Evolutionary conservation across 2,113 vertebrate species (phyloP).

Genomic region (Eleginops maclovinus): DNA sequence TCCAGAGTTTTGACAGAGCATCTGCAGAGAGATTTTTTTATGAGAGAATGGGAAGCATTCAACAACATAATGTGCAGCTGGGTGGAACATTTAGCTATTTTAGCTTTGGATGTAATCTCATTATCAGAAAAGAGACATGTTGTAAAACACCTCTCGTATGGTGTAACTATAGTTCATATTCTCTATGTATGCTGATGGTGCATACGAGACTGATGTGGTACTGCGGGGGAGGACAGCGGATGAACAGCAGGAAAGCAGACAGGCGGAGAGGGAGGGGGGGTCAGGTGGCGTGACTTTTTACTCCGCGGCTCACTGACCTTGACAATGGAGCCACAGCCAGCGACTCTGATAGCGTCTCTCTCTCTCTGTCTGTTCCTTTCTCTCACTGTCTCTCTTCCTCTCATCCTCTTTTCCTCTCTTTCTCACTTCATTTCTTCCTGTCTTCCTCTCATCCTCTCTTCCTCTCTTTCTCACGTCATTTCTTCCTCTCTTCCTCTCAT

Average conservation of each 20-base stretch:
- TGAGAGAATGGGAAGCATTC: neutral
- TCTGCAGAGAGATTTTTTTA: conserved; percentile 34
- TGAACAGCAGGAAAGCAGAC: conserved; percentile 65
- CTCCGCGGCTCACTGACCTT: conserved; percentile 77
- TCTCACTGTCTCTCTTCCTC: conserved; percentile 14
- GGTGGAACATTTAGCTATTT: neutral
- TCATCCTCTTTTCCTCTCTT: conserved; percentile 5
- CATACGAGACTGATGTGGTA: conserved; percentile 62
- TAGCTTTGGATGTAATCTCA: neutral
- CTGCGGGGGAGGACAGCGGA: conserved; percentile 50
- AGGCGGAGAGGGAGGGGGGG: conserved; percentile 42
- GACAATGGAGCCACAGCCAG: conserved; percentile 73
- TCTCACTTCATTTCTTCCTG: neutral
- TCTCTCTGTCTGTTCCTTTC: conserved; percentile 29
- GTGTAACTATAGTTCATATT: conserved; percentile 31
- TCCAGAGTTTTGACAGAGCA: conserved; percentile 28
- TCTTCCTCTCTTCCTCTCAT: neutral
- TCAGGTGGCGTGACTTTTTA: conserved; percentile 73
- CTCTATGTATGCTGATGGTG: conserved; percentile 50
- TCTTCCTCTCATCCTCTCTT: conserved; percentile 13
- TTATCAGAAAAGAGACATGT: neutral
- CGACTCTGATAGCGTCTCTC: conserved; percentile 53
- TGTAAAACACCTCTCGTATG: neutral
- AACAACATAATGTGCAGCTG: conserved; percentile 9
- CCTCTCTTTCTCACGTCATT: neutral